Evolutionary conservation across 2,113 vertebrate species (phyloP).

Genomic region (Sylvilagus bachmani): DNA sequence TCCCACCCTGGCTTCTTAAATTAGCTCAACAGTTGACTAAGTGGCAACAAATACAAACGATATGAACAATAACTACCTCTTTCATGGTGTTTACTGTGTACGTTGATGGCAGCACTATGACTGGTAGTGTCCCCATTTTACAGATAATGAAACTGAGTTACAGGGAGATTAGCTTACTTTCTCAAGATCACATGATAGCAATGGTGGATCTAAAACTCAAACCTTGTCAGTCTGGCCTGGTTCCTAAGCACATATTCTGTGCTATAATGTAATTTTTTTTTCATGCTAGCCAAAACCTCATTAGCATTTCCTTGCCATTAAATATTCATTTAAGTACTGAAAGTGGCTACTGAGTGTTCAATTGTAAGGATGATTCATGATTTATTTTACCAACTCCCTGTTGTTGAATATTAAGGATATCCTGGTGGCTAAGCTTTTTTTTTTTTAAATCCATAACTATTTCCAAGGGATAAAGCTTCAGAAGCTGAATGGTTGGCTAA

Average conservation of each 20-base stretch:
- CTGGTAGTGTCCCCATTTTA: constrained; percentile 4
- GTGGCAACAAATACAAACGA: constrained; percentile 21
- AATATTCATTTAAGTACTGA: constrained; percentile 45
- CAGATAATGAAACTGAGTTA: constrained; percentile 33
- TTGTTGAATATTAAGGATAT: constrained; percentile 42
- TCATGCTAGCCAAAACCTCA: constrained; percentile 32
- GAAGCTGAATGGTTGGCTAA: not conserved
- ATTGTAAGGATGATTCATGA: constrained; percentile 27
- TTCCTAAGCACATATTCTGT: not conserved
- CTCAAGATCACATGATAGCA: not conserved
- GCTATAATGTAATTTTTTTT: constrained; percentile 48
- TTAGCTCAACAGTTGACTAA: constrained; percentile 59
- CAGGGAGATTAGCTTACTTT: not conserved
- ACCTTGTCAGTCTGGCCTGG: not conserved
- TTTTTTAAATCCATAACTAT: not conserved
- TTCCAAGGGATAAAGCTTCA: constrained; percentile 21
- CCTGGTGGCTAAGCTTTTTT: not conserved
- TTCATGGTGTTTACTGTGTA: not conserved
- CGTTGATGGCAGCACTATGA: not conserved
- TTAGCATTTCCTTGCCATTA: constrained; percentile 30
- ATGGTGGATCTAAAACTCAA: constrained; percentile 46
- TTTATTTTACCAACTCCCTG: constrained; percentile 32
- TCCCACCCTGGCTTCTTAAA: constrained; percentile 62
- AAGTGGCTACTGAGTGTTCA: constrained; percentile 22
- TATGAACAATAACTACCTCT: constrained; percentile 34